Base-by-base conservation (phyloP, 2,888 invertebrate species). In the Alentia gelatinosa region DNA sequence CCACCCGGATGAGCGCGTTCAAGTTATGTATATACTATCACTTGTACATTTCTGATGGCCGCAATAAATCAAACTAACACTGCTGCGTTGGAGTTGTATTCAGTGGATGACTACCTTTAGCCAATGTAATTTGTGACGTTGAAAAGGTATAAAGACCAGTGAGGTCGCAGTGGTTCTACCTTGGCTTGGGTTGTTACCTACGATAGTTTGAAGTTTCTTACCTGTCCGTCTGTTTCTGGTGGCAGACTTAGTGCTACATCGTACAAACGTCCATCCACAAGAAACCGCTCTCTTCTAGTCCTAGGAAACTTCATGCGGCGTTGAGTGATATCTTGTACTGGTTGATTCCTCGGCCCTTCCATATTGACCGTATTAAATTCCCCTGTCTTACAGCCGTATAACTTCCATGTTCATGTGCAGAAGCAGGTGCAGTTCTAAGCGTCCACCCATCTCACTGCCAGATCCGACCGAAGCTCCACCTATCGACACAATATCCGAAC, bases 281-380 rank as follows among this genome's bases (percentile, higher is more conserved):
- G 7, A 26, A 83, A 83, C 23, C 83, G 33, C 23, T 83, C 37
- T 37, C 83, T 37, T 30, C 83, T 83, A 3, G 83, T 83, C 83
- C 83, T 1, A 4, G 83, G 83, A 19, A 83, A 83, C 40, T 83
- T 83, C 39, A 83, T 39, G 15, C 83, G 83, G 3, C 83, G 83
- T 12, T n/a, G n/a, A 3, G 56, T 56, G 56, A 56, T 19, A 30
- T 68, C 26, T 15, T 68, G 68, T 12, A 30, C 30, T 12, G 30
- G 30, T 30, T 19, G 68, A 30, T 12, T 30, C 1, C 63, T 63
- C n/a, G 12, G 63, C n/a, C n/a, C 63, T 63, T 68, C 68, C 68
- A 68, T 68, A 30, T 68, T 68, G 30, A 12, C 4, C 9, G 1
- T 56, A 56, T 19, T n/a, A n/a, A 56, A 56, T 56, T n/a, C 19